Base-by-base conservation (phyloP, 1,140 invertebrate species). In the Paracyclopina nana region DNA sequence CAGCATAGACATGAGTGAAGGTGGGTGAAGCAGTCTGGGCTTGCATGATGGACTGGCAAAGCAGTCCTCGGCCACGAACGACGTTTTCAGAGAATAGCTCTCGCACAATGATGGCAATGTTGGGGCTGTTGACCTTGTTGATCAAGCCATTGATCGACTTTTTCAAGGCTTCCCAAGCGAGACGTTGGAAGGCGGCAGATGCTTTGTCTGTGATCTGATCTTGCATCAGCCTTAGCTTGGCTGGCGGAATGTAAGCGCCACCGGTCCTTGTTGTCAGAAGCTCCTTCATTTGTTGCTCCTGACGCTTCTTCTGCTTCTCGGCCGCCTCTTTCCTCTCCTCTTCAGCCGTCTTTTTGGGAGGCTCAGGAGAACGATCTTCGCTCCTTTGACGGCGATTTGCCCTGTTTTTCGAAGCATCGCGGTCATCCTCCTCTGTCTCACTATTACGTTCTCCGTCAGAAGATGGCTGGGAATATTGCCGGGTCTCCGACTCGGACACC, bases 131-230 rank as follows among this genome's bases (percentile, higher is more conserved):
- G 0, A 98, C 79, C 72, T 97, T 98, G 65, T 99, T 99, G 42
- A 98, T 90, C 53, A 83, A 77, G 62, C 95, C 94, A 61, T 97
- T 90, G 54, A 99, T 90, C n/a, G 88, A 95, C 62, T 98, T 98
- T 61, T 98, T 98, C 12, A 99, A 65, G 0, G 88, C 87, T 72
- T 98, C 94, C 95, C 94, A 99, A 1, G 92, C 80, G 11, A 98
- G 78, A 56, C 94, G 70, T 66, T 99, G 95, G 30, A 27, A 53
- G 4, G 29, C 29, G n/a, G 16, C 30, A 25, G 46, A 52, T 14
- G 4, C 24, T 44, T 59, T 59, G 34, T 59, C 58, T 31, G 57
- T 55, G 40, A 60, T 59, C 26, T 58, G 38, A 6, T 51, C 54
- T 38, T 60, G 57, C 54, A 58, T 55, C 54, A 59, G 55, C 29